Base-by-base conservation (phyloP, 2,113 vertebrate genomes). In the Neotoma lepida region DNA sequence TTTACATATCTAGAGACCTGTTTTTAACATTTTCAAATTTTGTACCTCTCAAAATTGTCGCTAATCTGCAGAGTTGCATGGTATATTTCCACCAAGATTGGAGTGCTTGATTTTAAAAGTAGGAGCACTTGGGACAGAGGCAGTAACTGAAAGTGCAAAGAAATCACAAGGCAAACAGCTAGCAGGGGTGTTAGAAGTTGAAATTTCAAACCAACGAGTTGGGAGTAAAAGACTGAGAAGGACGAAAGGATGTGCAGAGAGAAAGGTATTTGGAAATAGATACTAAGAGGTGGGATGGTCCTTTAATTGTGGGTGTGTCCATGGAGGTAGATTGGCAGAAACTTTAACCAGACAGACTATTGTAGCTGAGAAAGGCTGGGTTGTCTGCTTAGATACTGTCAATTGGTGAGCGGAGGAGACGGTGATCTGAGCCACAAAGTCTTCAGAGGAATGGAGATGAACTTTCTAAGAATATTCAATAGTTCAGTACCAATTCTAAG, bases 21-120 rank as follows among this genome's bases (percentile, higher is more conserved):
- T 96, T 95, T 95, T 91, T 70, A 90, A 96, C 90, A n/a, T 68
- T 64, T 82, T 89, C 35, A 96, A 89, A 51, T 77, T 73, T 89
- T 90, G 39, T 85, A 39, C 61, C 39, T 95, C n/a, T 96, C 84
- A 73, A 46, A n/a, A 49, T 64, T 93, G 94, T 87, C 63, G 81
- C 58, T 77, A 68, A 33, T 90, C 80, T 93, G 30, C 24, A 91
- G 77, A 87, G 28, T 68, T 77, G 30, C 13, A 28, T 86, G 66
- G 9, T 58, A 5, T 44, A 73, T 95, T 95, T 41, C 81, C 71
- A 82, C 51, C 14, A 51, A 39, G 54, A 63, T 76, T 90, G 82
- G 51, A 81, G 28, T 28, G 22, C 20, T 14, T 93, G 6, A 33
- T 18, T 71, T 3, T 77, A 24, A 94, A 91, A 94, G 33, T 46